These are phyloP conservation scores for Scrobipalpa atriplicella DNA, from an alignment of 2,888 invertebrate species.

Conservation along the genomic window DNA sequence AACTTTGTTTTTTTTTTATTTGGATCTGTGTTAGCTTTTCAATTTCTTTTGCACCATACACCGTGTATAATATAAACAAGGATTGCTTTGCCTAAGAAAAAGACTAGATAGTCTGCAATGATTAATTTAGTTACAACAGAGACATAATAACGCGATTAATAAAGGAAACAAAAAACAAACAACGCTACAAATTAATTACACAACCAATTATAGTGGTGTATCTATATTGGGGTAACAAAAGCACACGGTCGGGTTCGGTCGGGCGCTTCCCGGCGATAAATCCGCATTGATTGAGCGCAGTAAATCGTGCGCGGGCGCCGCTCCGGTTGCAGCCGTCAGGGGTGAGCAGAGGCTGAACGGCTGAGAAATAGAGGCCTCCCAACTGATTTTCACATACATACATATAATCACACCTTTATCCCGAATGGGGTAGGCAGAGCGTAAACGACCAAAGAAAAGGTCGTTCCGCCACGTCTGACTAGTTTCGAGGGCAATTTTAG, in stretches of 20 bases:
- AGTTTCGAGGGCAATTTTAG: no score
- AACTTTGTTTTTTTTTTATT: no score
- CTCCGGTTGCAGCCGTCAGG: slow-evolving; percentile 58
- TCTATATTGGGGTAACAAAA: slow-evolving; percentile 74
- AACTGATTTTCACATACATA: neutral
- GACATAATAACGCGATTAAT: neutral
- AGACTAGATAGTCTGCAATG: neutral
- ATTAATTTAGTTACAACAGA: slow-evolving; percentile 10
- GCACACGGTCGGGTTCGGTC: slow-evolving; percentile 44
- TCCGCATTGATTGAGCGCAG: slow-evolving; percentile 82
- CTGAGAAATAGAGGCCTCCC: neutral
- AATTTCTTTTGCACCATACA: no score
- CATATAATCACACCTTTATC: neutral
- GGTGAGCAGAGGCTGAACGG: slow-evolving; percentile 37
- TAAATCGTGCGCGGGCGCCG: slow-evolving; percentile 73
- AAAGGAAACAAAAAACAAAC: slow-evolving; percentile 9
- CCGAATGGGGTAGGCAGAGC: neutral
- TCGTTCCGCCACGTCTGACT: no score
- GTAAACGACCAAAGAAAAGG: no score
- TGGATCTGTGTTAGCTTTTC: no score
- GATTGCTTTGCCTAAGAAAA: no score
- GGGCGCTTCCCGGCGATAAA: slow-evolving; percentile 77
- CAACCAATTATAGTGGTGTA: slow-evolving; percentile 55
- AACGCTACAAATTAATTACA: slow-evolving; percentile 17
- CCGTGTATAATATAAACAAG: no score